Percentiles rank a stretch among this genome's conserved stretches.
Evolutionary conservation across 1,140 invertebrate genomes (phyloP).

Genomic region (Scaptomyza pallida): DNA sequence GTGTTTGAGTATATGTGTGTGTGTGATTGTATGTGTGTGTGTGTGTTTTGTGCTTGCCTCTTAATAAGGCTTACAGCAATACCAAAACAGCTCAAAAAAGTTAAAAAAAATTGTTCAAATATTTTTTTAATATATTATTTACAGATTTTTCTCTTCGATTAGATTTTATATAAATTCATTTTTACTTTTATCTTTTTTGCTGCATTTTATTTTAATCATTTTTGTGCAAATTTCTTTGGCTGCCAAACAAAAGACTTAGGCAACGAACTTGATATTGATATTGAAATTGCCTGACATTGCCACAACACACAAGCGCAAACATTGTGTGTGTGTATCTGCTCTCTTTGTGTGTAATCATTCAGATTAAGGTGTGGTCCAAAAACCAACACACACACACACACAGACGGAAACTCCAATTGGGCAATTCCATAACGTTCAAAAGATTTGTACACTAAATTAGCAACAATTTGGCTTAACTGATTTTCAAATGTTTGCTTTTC

Average conservation of each 20-base stretch:
- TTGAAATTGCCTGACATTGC: constrained; percentile 70
- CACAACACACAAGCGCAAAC: no score
- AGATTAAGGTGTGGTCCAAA: constrained; percentile 36
- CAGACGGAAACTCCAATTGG: constrained; percentile 6
- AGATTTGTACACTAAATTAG: constrained; percentile 41
- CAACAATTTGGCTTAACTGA: constrained; percentile 35
- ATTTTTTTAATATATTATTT: constrained; percentile 6
- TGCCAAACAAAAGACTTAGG: constrained; percentile 74
- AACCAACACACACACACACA: constrained; percentile 5
- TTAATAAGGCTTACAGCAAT: constrained; percentile 28
- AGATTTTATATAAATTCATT: constrained; percentile 11
- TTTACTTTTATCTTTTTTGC: constrained; percentile 33
- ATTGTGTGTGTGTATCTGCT: no score
- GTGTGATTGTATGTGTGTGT: constrained; percentile 45
- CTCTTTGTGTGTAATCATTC: constrained; percentile 21
- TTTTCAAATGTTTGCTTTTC: constrained; percentile 23
- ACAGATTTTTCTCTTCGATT: constrained; percentile 6
- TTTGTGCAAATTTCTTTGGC: constrained; percentile 49
- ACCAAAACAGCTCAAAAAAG: constrained; percentile 16
- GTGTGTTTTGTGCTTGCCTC: constrained; percentile 32
- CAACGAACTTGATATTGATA: constrained; percentile 82
- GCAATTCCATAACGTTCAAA: constrained; percentile 17
- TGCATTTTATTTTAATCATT: constrained; percentile 29
- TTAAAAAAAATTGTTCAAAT: not conserved
- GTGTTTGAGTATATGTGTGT: constrained; percentile 39